Conservation (phyloP, 2,113 vertebrate species). For the Ramphastos sulfuratus region DNA sequence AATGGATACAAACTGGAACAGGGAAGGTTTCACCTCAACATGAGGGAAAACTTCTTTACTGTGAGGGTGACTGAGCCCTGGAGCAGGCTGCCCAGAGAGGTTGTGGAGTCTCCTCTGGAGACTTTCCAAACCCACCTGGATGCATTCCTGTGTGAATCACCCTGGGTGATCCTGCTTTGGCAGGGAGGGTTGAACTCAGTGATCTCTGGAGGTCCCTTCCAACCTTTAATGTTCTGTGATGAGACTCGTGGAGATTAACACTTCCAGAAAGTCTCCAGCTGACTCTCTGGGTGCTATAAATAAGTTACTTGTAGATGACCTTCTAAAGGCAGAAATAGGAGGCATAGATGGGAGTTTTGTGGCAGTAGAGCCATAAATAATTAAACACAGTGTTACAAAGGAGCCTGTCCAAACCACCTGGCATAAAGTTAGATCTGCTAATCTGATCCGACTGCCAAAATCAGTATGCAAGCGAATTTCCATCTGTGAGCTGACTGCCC, state of each 20-base stretch:
- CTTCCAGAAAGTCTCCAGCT: not conserved
- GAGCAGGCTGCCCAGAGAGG: too few species aligned
- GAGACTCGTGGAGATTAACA: not conserved
- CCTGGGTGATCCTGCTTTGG: too few species aligned
- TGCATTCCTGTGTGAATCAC: too few species aligned
- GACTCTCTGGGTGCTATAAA: not conserved
- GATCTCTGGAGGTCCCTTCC: too few species aligned
- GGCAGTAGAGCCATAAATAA: conserved; percentile 11
- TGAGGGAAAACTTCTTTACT: too few species aligned
- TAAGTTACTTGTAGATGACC: not conserved
- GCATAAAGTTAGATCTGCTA: not conserved
- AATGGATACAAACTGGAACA: too few species aligned
- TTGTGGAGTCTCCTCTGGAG: too few species aligned
- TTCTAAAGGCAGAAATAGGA: not conserved
- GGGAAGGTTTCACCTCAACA: too few species aligned
- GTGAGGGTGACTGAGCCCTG: too few species aligned
- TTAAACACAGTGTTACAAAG: not conserved
- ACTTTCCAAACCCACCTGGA: too few species aligned
- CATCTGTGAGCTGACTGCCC: not conserved
- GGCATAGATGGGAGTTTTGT: not conserved
- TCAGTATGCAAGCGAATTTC: not conserved
- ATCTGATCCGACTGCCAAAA: conserved; percentile 5
- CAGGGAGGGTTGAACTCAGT: too few species aligned
- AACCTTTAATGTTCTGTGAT: too few species aligned
- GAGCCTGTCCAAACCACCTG: not conserved